Evolutionary conservation across 1,140 invertebrate genomes (phyloP).

Genomic region (Cotesia vestalis): DNA sequence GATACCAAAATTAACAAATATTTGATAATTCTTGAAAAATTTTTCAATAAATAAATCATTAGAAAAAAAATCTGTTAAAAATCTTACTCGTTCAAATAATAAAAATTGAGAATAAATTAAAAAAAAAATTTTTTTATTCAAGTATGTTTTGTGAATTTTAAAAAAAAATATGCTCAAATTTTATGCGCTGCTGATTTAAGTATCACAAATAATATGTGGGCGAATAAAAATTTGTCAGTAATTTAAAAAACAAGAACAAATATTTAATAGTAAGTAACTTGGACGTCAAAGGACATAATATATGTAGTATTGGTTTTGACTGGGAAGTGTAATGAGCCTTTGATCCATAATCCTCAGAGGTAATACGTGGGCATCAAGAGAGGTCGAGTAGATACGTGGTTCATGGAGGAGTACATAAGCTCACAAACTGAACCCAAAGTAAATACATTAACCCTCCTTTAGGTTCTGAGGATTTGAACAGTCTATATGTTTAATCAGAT

Average conservation of each 20-base stretch:
- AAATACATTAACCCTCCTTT: slow-evolving; percentile 52
- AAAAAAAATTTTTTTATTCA: too few species aligned
- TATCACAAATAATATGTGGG: too few species aligned
- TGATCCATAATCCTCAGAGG: slow-evolving; percentile 29
- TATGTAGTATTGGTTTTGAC: not conserved
- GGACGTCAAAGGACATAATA: not conserved
- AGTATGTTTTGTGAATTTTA: too few species aligned
- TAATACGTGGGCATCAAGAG: slow-evolving; percentile 11
- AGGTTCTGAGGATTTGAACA: slow-evolving; percentile 41
- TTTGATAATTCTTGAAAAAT: too few species aligned
- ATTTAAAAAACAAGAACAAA: not conserved
- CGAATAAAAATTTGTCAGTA: too few species aligned
- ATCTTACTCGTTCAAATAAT: too few species aligned
- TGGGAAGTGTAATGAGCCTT: slow-evolving; percentile 22
- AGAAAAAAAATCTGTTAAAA: too few species aligned
- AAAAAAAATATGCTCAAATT: too few species aligned
- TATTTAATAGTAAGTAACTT: not conserved
- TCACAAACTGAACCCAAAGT: slow-evolving; percentile 42
- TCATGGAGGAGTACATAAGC: slow-evolving; percentile 6
- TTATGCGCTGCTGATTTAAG: too few species aligned
- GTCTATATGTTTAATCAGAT: slow-evolving; percentile 60
- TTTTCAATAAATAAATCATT: too few species aligned
- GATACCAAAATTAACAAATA: too few species aligned
- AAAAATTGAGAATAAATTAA: too few species aligned
- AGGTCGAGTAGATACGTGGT: slow-evolving; percentile 8